Base-by-base conservation (phyloP, 2,113 vertebrate species). In the Rostratula benghalensis region DNA sequence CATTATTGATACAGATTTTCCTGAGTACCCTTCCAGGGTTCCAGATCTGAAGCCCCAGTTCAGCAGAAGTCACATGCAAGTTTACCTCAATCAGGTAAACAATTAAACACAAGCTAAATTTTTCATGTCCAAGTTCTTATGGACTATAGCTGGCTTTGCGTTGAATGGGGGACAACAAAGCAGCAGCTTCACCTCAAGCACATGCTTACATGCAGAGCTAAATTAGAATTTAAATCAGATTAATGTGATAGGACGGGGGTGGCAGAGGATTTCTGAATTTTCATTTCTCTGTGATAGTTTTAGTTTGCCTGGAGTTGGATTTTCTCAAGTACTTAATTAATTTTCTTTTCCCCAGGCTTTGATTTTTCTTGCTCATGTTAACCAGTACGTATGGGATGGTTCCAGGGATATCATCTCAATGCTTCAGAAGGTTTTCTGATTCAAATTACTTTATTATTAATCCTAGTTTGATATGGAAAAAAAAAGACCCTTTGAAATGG, bases 311-410 rank as follows among this genome's bases (percentile, higher is more conserved):
- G 53, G 63, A 90, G 88, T 92, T 94, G 56, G 60, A 83, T 94
- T 92, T 93, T 67, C 76, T 94, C 68, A 56, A 81, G 59, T 85
- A 76, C 60, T 88, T 93, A 70, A 94, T 93, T 95, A 91, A 77
- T 88, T 95, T 94, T 83, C 70, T 91, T 96, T 64, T 85, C 87
- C 48, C 59, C 13, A 6, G 54, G 75, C 85, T 87, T 87, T 78
- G 74, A 57, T 76, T 95, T 95, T 94, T 91, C 83, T 81, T 84
- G 51, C 37, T 93, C 5, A 11, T n/a, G 19, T 87, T 92, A 87
- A 56, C 53, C 50, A 82, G 43, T 57, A 24, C 53, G 23, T 50
- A 63, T 82, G 53, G 53, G 61, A 71, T 61, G n/a, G 22, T 84
- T 92, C 69, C 77, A 87, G 37, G 69, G 57, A 65, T 92, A 78